Conservation (phyloP, 2,113 vertebrate genomes). For the Mustela lutreola region DNA sequence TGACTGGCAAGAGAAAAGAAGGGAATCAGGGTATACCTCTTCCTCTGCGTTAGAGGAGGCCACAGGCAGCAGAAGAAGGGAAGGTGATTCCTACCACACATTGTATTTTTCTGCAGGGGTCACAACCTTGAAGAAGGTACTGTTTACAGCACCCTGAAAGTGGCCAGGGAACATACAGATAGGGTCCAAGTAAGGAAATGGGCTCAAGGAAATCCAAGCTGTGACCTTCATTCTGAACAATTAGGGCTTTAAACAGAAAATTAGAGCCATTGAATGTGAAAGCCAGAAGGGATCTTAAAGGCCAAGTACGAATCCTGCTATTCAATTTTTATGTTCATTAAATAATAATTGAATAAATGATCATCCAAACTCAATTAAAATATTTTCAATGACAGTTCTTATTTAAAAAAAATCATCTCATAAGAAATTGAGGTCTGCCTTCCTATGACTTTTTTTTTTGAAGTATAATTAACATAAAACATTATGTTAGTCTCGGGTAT, state of each 20-base stretch:
- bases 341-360: constrained; percentile 66
- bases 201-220: constrained; percentile 45
- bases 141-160: constrained; percentile 30
- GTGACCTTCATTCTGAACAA: constrained; percentile 63
- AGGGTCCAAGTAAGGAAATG: constrained; percentile 8
- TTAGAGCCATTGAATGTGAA: constrained; percentile 55
- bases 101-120: background rate
- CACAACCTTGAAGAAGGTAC: background rate
- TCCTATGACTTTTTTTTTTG: background rate
- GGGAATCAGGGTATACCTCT: background rate
- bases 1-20: constrained; percentile 20
- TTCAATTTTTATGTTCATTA: constrained; percentile 64
- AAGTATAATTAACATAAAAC: background rate
- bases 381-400: constrained; percentile 50
- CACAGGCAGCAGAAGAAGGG: background rate
- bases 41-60: background rate
- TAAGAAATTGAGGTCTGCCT: background rate
- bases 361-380: constrained; percentile 49
- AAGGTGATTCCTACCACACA: background rate
- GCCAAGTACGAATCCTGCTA: constrained; percentile 52
- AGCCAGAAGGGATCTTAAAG: constrained; percentile 62
- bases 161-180: background rate
- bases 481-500: background rate
- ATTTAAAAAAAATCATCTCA: constrained; percentile 42
- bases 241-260: constrained; percentile 65